Evolutionary conservation across 1,140 invertebrate genomes (phyloP), one percentile per base, ranked within the genome.

Genomic region (Prorops nasuta): DNA sequence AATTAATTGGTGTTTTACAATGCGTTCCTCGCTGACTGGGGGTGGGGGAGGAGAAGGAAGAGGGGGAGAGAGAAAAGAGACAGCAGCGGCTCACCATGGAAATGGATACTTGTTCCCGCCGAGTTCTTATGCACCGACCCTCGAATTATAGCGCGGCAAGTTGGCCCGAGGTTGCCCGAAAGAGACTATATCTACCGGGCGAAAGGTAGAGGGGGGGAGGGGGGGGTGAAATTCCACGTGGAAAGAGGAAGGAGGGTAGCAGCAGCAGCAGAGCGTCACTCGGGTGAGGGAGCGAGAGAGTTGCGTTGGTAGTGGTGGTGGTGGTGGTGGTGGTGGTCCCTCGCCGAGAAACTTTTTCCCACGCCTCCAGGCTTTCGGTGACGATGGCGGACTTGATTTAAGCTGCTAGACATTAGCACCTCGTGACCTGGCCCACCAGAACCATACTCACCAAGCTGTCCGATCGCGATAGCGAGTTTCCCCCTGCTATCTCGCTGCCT

Each of bases 341-440:
- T n/a, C n/a, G n/a, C n/a, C n/a, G 44, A 41, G 47, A 60, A 60
- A 61, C 36, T 63, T 64, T 60, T 55, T 58, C 54, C 35, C 49
- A 53, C 24, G 45, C 37, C 51, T 36, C 38, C 36, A 45, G 60
- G 60, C 49, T 39, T 36, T 35, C 24, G 24, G n/a, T 39, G 48
- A 44, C 35, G 49, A 51, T 42, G 35, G 10, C n/a, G 52, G 42
- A 42, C 28, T 47, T 63, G 62, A 66, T 63, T 64, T 60, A 64
- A 60, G 43, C 57, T 54, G 52, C 31, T 41, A 60, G 63, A 60
- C 62, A 64, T 66, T 66, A 66, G 54, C 63, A 64, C 62, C 59
- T 64, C 59, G 54, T 54, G 37, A 50, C 40, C 35, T 45, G 34
- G 49, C 37, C 51, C 42, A 35, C 16, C 35, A 32, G 38, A 20